phyloP scores from a whole-genome alignment of 2,888 invertebrate species.

The Chironomus riparius region DNA sequence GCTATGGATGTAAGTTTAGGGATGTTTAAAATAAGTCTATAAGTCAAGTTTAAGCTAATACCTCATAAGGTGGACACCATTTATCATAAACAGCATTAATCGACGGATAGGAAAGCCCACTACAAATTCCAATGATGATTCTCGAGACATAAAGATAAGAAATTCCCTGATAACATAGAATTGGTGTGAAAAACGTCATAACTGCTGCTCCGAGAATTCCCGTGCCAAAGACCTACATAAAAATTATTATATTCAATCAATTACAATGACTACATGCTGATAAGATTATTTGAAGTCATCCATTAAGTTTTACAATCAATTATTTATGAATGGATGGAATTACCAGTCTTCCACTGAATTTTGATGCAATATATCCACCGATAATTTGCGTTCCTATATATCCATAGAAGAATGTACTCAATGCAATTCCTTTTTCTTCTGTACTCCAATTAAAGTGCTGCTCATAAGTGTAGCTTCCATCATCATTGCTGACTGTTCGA shows the following conservation, averaged over 20 bases:
- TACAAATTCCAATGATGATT: conserved; percentile 66
- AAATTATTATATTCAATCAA: neutral
- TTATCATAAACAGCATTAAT: conserved; percentile 51
- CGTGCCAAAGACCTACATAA: conserved; percentile 56
- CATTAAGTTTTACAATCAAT: neutral
- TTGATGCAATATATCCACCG: conserved; percentile 75
- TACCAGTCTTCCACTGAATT: conserved; percentile 73
- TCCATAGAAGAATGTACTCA: conserved; percentile 85
- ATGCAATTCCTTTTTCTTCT: conserved; percentile 63
- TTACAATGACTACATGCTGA: neutral
- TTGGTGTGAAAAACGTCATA: conserved; percentile 70
- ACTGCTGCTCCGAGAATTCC: conserved; percentile 71
- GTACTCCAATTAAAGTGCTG: conserved; percentile 75
- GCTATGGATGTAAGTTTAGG: conserved; percentile 65
- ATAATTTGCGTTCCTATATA: conserved; percentile 75
- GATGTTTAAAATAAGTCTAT: no score
- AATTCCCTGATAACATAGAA: conserved; percentile 61
- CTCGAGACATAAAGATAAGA: conserved; percentile 61
- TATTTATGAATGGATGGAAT: neutral
- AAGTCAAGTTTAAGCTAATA: no score
- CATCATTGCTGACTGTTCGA: conserved; percentile 49
- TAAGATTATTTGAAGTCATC: neutral
- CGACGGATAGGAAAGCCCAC: conserved; percentile 42
- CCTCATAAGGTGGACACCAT: conserved; percentile 65
- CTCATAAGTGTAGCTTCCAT: conserved; percentile 54